phyloP scores from a whole-genome alignment of 1,140 invertebrate species.

The Macrobrachium rosenbergii region DNA sequence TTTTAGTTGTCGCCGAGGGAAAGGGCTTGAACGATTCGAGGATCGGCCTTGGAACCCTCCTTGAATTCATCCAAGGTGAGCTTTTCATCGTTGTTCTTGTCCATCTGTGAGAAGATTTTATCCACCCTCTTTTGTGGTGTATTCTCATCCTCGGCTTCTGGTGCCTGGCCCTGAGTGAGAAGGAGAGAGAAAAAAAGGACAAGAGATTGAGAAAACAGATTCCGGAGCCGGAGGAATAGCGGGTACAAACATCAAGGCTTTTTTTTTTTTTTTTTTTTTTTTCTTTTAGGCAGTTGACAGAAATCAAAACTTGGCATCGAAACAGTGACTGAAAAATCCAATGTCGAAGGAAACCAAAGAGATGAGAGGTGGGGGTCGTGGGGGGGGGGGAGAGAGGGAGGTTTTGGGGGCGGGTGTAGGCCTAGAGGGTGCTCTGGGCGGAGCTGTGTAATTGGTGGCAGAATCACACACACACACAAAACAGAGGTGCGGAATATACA shows the following conservation, averaged over 20 bases:
- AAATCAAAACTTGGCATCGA: background rate
- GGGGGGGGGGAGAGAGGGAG: background rate
- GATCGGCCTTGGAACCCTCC: slow-evolving; percentile 98
- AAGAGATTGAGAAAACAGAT: slow-evolving; percentile 10
- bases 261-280: too few species aligned
- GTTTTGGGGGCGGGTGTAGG: too few species aligned
- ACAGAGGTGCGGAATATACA: background rate
- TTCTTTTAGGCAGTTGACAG: background rate
- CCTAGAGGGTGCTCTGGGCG: background rate
- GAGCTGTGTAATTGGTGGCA: too few species aligned
- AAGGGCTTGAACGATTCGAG: slow-evolving; percentile 93
- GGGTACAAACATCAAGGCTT: slow-evolving; percentile 5
- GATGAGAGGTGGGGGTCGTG: background rate
- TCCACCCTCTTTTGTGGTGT: slow-evolving; percentile 96
- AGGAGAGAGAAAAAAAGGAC: background rate
- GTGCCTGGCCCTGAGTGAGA: slow-evolving; percentile 76
- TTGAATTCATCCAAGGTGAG: slow-evolving; percentile 98
- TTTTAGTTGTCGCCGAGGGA: slow-evolving; percentile 70
- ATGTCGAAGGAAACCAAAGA: background rate
- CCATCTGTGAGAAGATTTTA: slow-evolving; percentile 98
- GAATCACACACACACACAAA: background rate
- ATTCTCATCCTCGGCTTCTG: slow-evolving; percentile 92
- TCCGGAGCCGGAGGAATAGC: background rate
- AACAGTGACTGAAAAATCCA: background rate
- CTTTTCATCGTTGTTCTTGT: slow-evolving; percentile 98